Percentiles rank a stretch among this genome's conserved stretches.
Conservation (phyloP, 2,797 vertebrate species). For the Pangasius krempfi region DNA sequence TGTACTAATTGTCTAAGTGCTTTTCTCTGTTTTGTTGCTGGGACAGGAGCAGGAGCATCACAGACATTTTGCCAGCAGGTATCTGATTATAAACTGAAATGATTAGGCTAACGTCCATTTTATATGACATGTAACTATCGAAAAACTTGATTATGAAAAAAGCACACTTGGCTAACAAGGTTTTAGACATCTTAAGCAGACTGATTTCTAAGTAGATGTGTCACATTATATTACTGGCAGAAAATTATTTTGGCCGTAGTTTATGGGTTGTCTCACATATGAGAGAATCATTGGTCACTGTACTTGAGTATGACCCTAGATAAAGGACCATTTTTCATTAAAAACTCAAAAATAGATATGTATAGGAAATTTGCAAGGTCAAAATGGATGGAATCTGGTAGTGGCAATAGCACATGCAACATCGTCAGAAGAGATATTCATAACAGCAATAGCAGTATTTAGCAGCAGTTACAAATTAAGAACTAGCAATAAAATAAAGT, state of each 20-base stretch:
- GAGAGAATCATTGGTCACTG: background rate
- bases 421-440: background rate
- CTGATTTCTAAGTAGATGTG: background rate
- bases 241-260: background rate
- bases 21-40: background rate
- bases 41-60: background rate
- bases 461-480: background rate
- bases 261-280: background rate
- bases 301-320: background rate
- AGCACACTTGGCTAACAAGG: background rate
- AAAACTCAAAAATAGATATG: background rate
- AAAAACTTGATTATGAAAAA: background rate
- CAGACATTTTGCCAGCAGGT: background rate
- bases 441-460: background rate
- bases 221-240: too few species aligned
- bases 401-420: background rate
- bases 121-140: background rate
- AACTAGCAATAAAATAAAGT: background rate
- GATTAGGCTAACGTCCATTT: background rate
- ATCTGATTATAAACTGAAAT: background rate
- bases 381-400: background rate
- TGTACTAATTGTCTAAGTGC: too few species aligned
- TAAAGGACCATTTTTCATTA: background rate
- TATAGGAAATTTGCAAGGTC: background rate
- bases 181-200: background rate